phyloP scores from a whole-genome alignment of 2,888 invertebrate genomes.

The Pelosia muscerda region DNA sequence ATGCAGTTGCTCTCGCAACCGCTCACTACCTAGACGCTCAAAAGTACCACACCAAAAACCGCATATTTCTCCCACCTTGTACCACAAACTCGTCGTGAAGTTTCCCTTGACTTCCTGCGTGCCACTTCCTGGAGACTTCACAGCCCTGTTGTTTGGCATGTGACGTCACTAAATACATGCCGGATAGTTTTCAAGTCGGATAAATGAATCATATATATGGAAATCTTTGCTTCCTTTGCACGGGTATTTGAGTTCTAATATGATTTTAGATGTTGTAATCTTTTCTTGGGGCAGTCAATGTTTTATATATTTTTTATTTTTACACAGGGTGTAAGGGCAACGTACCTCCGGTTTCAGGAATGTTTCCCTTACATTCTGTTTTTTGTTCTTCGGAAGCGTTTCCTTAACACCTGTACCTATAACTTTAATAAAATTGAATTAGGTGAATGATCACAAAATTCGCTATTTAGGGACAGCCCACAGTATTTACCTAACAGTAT shows the following conservation, averaged over 20 bases:
- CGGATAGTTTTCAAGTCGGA: conserved; percentile 45
- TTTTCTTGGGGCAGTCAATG: neutral
- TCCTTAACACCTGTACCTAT: no score
- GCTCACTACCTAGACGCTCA: neutral
- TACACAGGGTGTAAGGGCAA: no score
- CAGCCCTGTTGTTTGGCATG: conserved; percentile 72
- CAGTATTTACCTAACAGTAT: no score
- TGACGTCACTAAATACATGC: conserved; percentile 56
- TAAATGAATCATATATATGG: conserved; percentile 44
- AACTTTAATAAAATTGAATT: no score
- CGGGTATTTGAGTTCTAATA: conserved; percentile 9
- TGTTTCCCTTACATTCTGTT: no score
- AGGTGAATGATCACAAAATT: no score
- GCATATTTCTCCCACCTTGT: conserved; percentile 45
- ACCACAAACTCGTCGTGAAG: conserved; percentile 54
- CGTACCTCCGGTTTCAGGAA: no score
- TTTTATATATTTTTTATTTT: neutral
- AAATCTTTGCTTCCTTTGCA: conserved; percentile 36
- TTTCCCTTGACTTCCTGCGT: conserved; percentile 79
- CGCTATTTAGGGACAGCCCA: no score
- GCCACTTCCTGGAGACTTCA: conserved; percentile 78
- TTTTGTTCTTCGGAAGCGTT: no score
- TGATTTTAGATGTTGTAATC: neutral
- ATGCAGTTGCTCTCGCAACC: neutral
- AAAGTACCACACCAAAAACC: neutral